These are phyloP conservation scores for Falco punctatus DNA, from an alignment of 2,113 vertebrate genomes.

Conservation along the genomic window DNA sequence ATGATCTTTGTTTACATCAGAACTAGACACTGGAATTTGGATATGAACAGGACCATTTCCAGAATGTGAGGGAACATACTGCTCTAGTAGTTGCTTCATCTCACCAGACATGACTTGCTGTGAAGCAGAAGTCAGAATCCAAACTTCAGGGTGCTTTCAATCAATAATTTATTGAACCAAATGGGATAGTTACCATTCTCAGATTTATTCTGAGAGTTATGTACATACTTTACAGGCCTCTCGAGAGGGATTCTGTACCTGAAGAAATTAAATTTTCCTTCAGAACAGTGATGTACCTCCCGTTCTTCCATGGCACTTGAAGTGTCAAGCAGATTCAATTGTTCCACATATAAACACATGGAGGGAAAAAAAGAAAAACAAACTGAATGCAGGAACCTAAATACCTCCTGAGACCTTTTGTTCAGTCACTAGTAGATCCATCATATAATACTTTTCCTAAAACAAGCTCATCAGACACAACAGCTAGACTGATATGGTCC, in stretches of 20 bases:
- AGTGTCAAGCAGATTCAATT: not conserved
- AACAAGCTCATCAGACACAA: not conserved
- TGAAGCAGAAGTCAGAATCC: not conserved
- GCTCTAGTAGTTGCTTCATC: not conserved
- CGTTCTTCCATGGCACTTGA: not conserved
- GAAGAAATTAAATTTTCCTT: constrained; percentile 5
- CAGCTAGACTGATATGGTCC: not conserved
- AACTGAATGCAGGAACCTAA: not conserved
- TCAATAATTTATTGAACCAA: not conserved
- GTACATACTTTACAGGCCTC: not conserved
- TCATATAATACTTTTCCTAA: not conserved
- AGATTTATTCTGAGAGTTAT: not conserved
- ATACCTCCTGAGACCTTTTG: not conserved
- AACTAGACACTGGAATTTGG: not conserved
- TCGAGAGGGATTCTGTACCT: not conserved
- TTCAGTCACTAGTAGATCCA: not conserved
- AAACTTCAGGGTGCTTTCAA: not conserved
- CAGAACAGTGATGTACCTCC: not conserved
- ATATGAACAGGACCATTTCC: not conserved
- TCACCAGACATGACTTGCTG: not conserved
- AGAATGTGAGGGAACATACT: not conserved
- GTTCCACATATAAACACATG: not conserved
- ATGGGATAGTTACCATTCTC: not conserved
- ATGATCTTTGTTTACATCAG: not conserved
- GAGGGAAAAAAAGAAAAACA: not conserved